These are phyloP conservation scores for Cheilosia pagana DNA, from an alignment of 2,888 invertebrate genomes.

Conservation along the genomic window DNA sequence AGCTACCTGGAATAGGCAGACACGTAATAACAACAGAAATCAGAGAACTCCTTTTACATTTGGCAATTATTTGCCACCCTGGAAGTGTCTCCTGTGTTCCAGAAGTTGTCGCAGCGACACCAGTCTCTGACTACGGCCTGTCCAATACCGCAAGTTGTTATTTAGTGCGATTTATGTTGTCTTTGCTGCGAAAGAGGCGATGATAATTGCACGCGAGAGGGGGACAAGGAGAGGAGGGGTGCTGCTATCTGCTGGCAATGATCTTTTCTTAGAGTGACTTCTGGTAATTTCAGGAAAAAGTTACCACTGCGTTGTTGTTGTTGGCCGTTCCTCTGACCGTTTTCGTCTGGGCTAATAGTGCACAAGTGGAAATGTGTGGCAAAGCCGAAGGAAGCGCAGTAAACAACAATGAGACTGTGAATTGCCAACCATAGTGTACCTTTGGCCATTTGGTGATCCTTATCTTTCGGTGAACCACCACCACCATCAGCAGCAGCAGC, in stretches of 20 bases:
- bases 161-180: constrained; percentile 74
- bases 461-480: constrained; percentile 62
- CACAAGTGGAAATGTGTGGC: constrained; percentile 53
- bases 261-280: constrained; percentile 72
- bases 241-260: constrained; percentile 61
- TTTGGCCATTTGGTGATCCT: constrained; percentile 72
- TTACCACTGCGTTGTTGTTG: constrained; percentile 34
- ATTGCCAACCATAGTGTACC: constrained; percentile 72
- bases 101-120: constrained; percentile 69
- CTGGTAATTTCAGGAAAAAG: constrained; percentile 67
- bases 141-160: constrained; percentile 72
- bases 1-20: constrained; percentile 57
- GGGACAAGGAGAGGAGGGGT: background rate
- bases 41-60: constrained; percentile 70
- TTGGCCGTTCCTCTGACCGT: constrained; percentile 8
- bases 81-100: constrained; percentile 66
- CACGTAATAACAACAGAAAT: constrained; percentile 62
- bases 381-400: constrained; percentile 34
- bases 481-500: constrained; percentile 4
- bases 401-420: constrained; percentile 64
- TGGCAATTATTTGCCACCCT: constrained; percentile 74
- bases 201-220: constrained; percentile 39
- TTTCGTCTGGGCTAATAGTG: constrained; percentile 43
- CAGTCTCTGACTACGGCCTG: constrained; percentile 42
- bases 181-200: constrained; percentile 22